Conservation (phyloP, 64 coral and sea anemone genomes). For the Anthopleura sola region DNA sequence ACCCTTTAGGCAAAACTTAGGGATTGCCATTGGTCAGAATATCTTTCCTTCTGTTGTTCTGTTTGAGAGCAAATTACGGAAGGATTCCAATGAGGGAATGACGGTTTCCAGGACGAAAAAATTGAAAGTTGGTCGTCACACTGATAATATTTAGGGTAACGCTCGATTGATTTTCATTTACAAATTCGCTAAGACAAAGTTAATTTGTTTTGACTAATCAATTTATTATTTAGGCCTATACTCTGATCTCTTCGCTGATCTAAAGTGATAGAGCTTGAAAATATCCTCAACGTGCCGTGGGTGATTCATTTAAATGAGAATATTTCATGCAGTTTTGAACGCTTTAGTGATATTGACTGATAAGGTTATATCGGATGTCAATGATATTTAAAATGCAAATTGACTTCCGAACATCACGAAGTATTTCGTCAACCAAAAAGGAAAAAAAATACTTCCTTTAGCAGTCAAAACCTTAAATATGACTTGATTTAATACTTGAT, state of each 20-base stretch:
- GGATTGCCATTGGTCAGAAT: background rate
- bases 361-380: background rate
- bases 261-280: no score
- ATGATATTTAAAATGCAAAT: slow-evolving; percentile 4
- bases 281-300: no score
- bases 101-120: background rate
- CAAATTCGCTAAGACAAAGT: background rate
- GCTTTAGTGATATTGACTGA: background rate
- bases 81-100: background rate
- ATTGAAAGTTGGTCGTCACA: background rate
- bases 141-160: background rate
- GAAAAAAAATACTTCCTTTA: no score
- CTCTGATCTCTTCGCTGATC: background rate
- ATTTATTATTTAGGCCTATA: background rate
- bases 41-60: background rate
- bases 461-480: no score
- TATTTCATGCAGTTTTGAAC: no score
- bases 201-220: background rate
- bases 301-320: no score
- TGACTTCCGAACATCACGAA: background rate
- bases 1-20: background rate
- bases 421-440: no score
- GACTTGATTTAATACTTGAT: background rate
- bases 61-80: background rate
- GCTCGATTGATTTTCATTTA: background rate